Evolutionary conservation across 2,113 vertebrate genomes (phyloP).

Genomic region (Candoia aspera): DNA sequence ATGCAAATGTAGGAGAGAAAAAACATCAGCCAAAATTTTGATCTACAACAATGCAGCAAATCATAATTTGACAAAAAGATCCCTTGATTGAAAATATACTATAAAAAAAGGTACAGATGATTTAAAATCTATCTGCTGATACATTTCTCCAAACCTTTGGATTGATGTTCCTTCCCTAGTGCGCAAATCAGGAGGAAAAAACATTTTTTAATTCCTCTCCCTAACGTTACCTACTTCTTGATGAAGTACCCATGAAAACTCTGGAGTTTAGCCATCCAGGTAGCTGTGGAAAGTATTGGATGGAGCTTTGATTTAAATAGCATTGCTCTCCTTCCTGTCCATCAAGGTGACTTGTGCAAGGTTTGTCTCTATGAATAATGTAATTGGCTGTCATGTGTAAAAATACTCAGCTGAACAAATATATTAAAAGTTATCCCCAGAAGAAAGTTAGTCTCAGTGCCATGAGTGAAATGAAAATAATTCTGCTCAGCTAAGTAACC

Average conservation of each 20-base stretch:
- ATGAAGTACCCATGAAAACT: conserved; percentile 25
- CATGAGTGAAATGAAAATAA: conserved; percentile 32
- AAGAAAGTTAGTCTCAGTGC: conserved; percentile 22
- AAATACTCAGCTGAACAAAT: conserved; percentile 35
- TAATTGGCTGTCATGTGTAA: neutral
- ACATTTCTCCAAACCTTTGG: neutral
- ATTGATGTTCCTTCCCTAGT: conserved; percentile 1
- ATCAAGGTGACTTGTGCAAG: neutral
- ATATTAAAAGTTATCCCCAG: conserved; percentile 14
- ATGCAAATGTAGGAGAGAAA: neutral
- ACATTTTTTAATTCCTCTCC: conserved; percentile 1
- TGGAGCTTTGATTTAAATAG: neutral
- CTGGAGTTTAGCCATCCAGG: neutral
- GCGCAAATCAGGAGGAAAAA: conserved; percentile 15
- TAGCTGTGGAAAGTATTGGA: conserved; percentile 10
- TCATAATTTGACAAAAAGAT: neutral
- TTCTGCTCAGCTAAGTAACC: conserved; percentile 11
- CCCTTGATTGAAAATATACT: neutral
- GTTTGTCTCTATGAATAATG: neutral
- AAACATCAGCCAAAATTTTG: neutral
- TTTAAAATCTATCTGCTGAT: neutral
- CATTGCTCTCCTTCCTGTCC: neutral
- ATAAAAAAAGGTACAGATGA: neutral
- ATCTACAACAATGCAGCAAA: neutral
- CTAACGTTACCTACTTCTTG: neutral